Conservation (phyloP, 2,797 vertebrate genomes). For the Enteromius thamalakanensis region DNA sequence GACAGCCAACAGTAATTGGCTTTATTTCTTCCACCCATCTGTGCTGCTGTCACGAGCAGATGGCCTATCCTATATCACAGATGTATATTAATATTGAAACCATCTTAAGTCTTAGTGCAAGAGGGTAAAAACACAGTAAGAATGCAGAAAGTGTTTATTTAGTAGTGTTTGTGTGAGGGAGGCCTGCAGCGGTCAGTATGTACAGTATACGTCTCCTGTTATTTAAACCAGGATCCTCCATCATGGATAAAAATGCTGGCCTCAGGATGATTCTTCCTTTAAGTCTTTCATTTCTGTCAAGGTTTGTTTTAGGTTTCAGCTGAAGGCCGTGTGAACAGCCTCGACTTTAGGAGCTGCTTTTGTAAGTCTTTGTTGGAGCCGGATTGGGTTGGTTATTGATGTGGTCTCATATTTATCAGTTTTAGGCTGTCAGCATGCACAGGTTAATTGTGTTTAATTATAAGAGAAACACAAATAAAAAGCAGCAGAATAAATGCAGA, state of each 20-base stretch:
- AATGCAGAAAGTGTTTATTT: not conserved
- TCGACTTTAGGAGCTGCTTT: not conserved
- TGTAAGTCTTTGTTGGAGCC: not conserved
- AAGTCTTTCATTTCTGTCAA: not conserved
- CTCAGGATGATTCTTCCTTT: not conserved
- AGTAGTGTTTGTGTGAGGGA: not conserved
- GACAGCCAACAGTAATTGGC: conserved; percentile 65
- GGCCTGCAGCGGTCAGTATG: not conserved
- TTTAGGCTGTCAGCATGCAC: not conserved
- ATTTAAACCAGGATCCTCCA: not conserved
- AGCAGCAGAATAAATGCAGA: conserved; percentile 19
- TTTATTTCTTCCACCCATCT: conserved; percentile 69
- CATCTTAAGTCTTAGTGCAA: not conserved
- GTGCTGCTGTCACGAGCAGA: conserved; percentile 62
- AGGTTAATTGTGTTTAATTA: not conserved
- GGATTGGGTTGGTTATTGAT: not conserved
- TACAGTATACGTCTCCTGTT: not conserved
- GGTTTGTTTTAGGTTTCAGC: not conserved
- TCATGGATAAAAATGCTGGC: not conserved
- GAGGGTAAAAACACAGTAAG: not conserved
- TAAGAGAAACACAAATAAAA: not conserved
- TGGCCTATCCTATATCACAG: conserved; percentile 57
- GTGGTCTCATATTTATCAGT: not conserved
- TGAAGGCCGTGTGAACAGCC: not conserved
- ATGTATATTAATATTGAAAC: conserved; percentile 26